Percentiles rank a stretch among this genome's conserved stretches.
phyloP scores from a whole-genome alignment of 2,888 invertebrate species.

The Sepiola atlantica region DNA sequence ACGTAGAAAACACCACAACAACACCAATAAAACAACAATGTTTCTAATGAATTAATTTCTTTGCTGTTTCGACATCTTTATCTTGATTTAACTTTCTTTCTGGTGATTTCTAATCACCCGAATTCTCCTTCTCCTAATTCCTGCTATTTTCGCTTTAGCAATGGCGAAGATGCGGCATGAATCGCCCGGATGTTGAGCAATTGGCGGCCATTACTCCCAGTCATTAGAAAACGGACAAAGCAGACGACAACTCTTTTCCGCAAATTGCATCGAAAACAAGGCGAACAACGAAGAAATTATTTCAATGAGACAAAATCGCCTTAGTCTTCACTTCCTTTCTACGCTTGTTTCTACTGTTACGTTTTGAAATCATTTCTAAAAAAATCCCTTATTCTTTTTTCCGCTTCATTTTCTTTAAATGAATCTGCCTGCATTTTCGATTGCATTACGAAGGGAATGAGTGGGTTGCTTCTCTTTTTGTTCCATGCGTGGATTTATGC shows the following conservation, averaged over 20 bases:
- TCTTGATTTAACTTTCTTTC: not conserved
- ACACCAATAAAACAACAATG: not conserved
- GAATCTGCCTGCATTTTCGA: not conserved
- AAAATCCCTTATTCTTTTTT: not conserved
- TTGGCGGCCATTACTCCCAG: not conserved
- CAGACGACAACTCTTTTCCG: not conserved
- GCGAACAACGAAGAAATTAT: constrained; percentile 4
- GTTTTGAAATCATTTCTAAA: not conserved
- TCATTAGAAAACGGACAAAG: constrained; percentile 23
- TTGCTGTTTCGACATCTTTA: not conserved
- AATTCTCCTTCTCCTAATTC: not conserved
- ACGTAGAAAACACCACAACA: not conserved
- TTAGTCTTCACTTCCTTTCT: constrained; percentile 17
- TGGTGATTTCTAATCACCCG: not conserved
- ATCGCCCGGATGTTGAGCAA: not conserved
- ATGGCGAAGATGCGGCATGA: not conserved
- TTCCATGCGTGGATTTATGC: not conserved
- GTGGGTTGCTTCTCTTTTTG: not conserved
- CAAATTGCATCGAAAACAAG: not conserved
- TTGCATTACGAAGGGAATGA: not conserved
- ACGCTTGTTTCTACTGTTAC: not conserved
- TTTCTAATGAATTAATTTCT: not conserved
- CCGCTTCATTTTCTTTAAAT: not conserved
- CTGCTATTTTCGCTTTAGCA: not conserved
- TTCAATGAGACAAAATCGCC: constrained; percentile 32